Base-by-base conservation (phyloP, 2,888 invertebrate genomes). In the Rhingia campestris region DNA sequence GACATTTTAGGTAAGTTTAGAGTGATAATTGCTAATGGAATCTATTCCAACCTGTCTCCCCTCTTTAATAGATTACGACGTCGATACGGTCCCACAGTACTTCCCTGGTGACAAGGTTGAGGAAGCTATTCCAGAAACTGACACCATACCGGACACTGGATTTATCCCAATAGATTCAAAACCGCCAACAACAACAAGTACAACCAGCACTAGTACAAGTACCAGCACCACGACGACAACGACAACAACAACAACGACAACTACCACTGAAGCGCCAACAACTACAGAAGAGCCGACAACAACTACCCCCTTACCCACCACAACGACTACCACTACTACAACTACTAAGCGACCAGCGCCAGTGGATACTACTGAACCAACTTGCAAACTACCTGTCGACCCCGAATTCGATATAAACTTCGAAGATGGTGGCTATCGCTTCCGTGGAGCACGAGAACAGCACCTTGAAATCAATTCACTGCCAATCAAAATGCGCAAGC, bases 381-480 rank as follows among this genome's bases (percentile, higher is more conserved):
- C 88, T 4, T 92, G 92, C 85, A 89, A 88, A 47, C 75, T 92
- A 4, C 90, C 92, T 9, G 82, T 89, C 4, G 88, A 89, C 64
- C 91, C 92, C 22, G 89, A 90, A 67, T 89, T 87, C 45, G 91
- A 91, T 86, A 90, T 90, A 3, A 89, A 88, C 70, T 90, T 88
- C 41, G 84, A 81, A 0, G 89, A 90, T 35, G 89, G 88, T 0
- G 91, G 91, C 14, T 91, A 90, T 87, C 90, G 89, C 4, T 92
- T 88, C 90, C 89, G 89, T 70, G 91, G 88, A 43, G 94, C 94
- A 0, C 93, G 93, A 30, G 93, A 93, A 81, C 93, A 94, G 90
- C 94, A 96, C 81, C 92, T 96, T 54, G 96, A 97, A 89, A 97
- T 95, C 89, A 91, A 92, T 30, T 92, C 93, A 53, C 89, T 94